Base-by-base conservation (phyloP, 2,888 invertebrate species). In the Volucella inflata region DNA sequence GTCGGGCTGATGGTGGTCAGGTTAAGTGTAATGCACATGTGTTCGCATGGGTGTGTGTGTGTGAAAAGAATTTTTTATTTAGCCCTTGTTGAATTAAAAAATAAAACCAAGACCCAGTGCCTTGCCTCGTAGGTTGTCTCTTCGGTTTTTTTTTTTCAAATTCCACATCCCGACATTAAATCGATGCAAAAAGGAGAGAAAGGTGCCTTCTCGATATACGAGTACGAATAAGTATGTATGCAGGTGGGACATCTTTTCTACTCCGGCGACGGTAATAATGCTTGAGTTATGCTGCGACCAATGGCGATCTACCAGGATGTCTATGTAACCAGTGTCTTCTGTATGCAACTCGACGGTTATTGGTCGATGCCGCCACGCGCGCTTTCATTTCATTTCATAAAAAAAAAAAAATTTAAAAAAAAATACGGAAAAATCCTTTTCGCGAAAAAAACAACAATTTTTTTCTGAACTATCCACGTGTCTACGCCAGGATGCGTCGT, bases 261-360 rank as follows among this genome's bases (percentile, higher is more conserved):
- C 81, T 85, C 81, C 81, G 76, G 71, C 76, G 77, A 85, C 68
- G 81, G 85, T 85, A 85, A 85, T 85, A 85, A 85, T 85, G 76
- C 81, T 81, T 87, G 87, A 87, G 87, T 87, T 87, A 87, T 83
- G 84, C 84, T 87, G 85, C 87, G 88, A 88, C 88, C 88, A 88
- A 88, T 88, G 87, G 88, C 88, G 87, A 88, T 85, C 88, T 85
- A 82, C 87, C 84, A 87, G 81, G 84, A 87, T 87, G 87, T 84
- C 87, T 87, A 88, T 88, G 88, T 87, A 88, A 87, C 78, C 83
- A 83, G 77, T 87, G 85, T 87, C 88, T 88, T 87, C 87, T 87
- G 87, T 88, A 87, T 88, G 87, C 87, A 87, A 79, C 85, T 88
- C 87, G 88, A 88, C 81, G 88, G 87, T 87, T 88, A 88, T 88